A percentile compares a stretch with the other conserved stretches of the same genome.
These are phyloP conservation scores for Silurus glanis DNA, from an alignment of 2,113 vertebrate genomes.

Conservation along the genomic window DNA sequence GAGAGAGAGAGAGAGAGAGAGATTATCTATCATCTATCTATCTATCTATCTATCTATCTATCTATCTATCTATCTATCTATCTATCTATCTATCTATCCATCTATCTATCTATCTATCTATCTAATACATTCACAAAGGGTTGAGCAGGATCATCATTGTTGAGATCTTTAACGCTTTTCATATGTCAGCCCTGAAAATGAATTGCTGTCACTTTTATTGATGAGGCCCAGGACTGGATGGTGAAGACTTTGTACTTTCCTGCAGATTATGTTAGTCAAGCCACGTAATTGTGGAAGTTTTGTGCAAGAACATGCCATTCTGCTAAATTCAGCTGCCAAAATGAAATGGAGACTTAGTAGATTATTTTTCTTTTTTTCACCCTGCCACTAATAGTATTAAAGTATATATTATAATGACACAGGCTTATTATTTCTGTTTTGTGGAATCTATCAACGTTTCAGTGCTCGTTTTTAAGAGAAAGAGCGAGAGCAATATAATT, in stretches of 20 bases:
- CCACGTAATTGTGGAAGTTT: neutral
- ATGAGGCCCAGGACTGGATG: neutral
- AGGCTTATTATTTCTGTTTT: neutral
- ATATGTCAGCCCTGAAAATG: neutral
- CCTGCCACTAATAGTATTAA: neutral
- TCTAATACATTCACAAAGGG: neutral
- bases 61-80: too few relatives aligned
- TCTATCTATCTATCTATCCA: too few relatives aligned
- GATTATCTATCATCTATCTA: too few relatives aligned
- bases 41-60: too few relatives aligned
- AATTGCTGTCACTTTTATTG: neutral
- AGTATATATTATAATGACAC: neutral
- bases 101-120: neutral
- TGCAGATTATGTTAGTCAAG: neutral
- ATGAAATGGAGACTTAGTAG: neutral
- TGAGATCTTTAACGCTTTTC: neutral
- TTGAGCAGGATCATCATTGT: neutral
- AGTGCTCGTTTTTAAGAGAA: neutral
- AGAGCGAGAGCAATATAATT: neutral
- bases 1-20: too few relatives aligned
- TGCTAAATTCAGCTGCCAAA: neutral
- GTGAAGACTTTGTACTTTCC: neutral
- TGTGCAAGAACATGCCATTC: neutral
- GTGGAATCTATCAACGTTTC: neutral
- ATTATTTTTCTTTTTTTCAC: neutral